Base-by-base conservation (phyloP, 2,113 vertebrate genomes). In the Emydocephalus ijimae region DNA sequence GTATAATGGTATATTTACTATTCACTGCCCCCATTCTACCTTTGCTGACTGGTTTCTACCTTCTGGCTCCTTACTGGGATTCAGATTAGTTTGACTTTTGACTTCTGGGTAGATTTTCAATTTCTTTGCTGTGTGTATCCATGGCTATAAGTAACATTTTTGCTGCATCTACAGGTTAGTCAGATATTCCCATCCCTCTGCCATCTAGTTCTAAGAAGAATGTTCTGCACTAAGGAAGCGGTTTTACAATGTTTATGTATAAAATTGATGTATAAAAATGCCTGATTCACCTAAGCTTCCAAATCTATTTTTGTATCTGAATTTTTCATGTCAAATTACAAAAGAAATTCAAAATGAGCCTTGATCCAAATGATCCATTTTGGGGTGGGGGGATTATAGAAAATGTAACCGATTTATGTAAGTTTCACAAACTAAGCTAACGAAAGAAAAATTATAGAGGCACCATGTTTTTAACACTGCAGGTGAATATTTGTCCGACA, bases 381-480 rank as follows among this genome's bases (percentile, higher is more conserved):
- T 64, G 1, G 26, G 26, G 57, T 1, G 57, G 94, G 3, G 55
- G 55, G 14, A 4, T 91, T 57, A 24, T 2, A 54, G 52, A 57
- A 54, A 91, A 85, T 24, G 24, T 21, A 6, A 15, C 23, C 34
- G 6, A 43, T 69, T 81, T 56, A 88, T 55, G 39, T 88, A 91
- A 57, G 57, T 91, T 85, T n/a, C 89, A 92, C 55, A 26, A 89
- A 86, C 85, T 2, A 6, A 87, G 55, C n/a, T 89, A 85, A 93
- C 64, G 11, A 43, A 89, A 90, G 91, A 94, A 94, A 86, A 88
- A 21, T 24, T 5, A 89, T 8, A 90, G 43, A 96, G 89, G 4
- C 3, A 34, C 24, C 12, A 69, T 94, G 24, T 34, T 94, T 93
- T 89, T 93, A 95, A 92, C 14, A 69, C 56, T 88, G 2, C 89